Percentiles rank a stretch among this genome's conserved stretches.
Evolutionary conservation across 2,797 vertebrate species (phyloP).

Genomic region (Scarus forsteni): DNA sequence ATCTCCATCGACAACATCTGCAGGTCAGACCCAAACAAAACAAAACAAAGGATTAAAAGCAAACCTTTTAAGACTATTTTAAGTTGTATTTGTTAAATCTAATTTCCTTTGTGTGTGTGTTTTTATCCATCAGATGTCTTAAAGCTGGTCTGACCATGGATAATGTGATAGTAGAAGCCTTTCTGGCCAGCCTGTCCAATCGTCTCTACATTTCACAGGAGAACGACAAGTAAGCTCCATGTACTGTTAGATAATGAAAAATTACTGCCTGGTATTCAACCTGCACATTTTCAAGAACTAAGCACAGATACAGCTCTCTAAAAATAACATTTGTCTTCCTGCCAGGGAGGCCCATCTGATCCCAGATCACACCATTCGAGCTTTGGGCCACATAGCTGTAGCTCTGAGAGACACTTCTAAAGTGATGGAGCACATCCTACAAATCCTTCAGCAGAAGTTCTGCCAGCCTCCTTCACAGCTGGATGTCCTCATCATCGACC

Average conservation of each 20-base stretch:
- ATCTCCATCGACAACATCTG: slow-evolving; percentile 98
- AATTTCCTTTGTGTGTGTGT: not conserved
- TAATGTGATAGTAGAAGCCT: slow-evolving; percentile 95
- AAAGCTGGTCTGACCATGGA: slow-evolving; percentile 95
- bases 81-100: not conserved
- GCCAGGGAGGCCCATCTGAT: slow-evolving; percentile 95
- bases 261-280: not conserved
- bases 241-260: slow-evolving; percentile 7
- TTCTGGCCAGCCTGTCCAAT: slow-evolving; percentile 96
- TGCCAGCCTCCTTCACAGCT: slow-evolving; percentile 95
- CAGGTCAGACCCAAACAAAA: slow-evolving; percentile 83
- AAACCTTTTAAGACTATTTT: too few species aligned
- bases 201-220: slow-evolving; percentile 98
- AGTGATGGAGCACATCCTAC: slow-evolving; percentile 97
- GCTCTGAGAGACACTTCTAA: slow-evolving; percentile 95
- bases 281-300: not conserved
- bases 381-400: slow-evolving; percentile 95
- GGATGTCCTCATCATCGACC: slow-evolving; percentile 96
- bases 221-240: slow-evolving; percentile 91
- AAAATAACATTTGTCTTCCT: slow-evolving; percentile 39
- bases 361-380: slow-evolving; percentile 96
- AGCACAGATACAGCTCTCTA: slow-evolving; percentile 9
- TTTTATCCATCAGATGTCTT: slow-evolving; percentile 85
- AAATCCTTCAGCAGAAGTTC: slow-evolving; percentile 98
- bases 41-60: too few species aligned